phyloP scores from a whole-genome alignment of 2,888 invertebrate genomes.

The Colletes collaris region DNA sequence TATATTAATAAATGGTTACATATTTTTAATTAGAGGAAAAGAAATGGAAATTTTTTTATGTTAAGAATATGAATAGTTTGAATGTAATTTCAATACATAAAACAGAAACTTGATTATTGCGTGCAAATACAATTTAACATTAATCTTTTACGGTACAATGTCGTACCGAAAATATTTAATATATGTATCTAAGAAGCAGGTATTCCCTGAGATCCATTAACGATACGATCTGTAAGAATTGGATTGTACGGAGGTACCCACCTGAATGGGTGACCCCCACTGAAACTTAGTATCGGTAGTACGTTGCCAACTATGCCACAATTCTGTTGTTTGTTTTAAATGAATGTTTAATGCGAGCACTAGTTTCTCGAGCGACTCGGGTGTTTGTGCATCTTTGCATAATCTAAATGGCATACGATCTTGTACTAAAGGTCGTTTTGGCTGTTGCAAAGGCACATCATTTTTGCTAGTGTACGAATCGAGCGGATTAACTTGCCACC shows the following conservation, averaged over 20 bases:
- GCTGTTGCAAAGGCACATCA: conserved; percentile 66
- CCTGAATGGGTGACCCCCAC: conserved; percentile 80
- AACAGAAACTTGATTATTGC: background rate
- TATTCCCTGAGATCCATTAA: conserved; percentile 37
- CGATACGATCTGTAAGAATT: conserved; percentile 66
- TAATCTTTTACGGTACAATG: conserved; percentile 44
- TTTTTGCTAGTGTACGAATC: conserved; percentile 55
- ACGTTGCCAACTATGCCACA: conserved; percentile 63
- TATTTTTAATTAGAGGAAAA: conserved; percentile 5
- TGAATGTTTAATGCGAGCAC: conserved; percentile 61
- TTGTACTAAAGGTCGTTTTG: conserved; percentile 36
- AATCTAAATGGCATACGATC: conserved; percentile 59
- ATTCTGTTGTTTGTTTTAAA: conserved; percentile 69
- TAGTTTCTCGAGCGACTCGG: conserved; percentile 57
- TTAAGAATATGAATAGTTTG: conserved; percentile 20
- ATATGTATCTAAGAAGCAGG: conserved; percentile 4
- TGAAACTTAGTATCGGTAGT: conserved; percentile 61
- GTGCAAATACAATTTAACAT: background rate
- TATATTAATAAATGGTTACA: conserved; percentile 12
- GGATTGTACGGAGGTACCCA: conserved; percentile 78
- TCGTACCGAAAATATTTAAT: conserved; percentile 14
- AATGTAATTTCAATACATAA: conserved; percentile 1
- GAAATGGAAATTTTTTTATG: conserved; percentile 6
- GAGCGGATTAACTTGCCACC: conserved; percentile 65
- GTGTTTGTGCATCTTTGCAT: conserved; percentile 53